Evolutionary conservation across 2,797 vertebrate genomes (phyloP), one percentile per base, ranked within the genome.

Genomic region (Poeciliopsis paucimaculata): DNA sequence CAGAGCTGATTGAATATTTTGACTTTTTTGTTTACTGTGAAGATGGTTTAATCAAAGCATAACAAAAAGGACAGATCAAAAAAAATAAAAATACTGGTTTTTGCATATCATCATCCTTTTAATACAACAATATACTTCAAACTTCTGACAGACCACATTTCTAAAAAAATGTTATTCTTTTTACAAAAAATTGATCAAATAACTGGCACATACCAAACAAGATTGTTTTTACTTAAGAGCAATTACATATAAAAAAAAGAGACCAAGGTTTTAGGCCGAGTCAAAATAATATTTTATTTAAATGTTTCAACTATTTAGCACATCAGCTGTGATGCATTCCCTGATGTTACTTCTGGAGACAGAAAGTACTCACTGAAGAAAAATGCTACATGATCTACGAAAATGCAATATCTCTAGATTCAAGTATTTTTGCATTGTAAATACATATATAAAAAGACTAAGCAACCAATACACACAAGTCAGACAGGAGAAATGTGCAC

Each of bases 251-350:
- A 12, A 66, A 66, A 62, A 71, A 66, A 62, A 47, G 2, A 71
- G 60, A 55, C 85, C 60, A 75, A 68, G 80, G 64, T n/a, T 46
- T 80, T 47, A 66, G 26, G 20, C 70, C 77, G 31, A 79, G 62
- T 77, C 64, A 11, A 77, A 45, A 13, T 13, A 6, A 45, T 45
- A 28, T 71, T 45, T 45, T n/a, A 28, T 26, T 45, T 8, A 7
- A 45, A 71, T 45, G 26, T 28, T 45, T 71, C 7, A 15, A 15
- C 68, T 28, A n/a, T 71, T 16, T 8, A 28, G 16, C n/a, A 7
- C 41, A n/a, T 46, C 68, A 1, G 26, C 26, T 45, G 41, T 28
- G 41, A 45, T 16, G 41, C 6, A n/a, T 39, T 66, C 36, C 26
- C 36, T 68, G 36, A 20, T 11, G 18, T 43, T 5, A 13, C 5